Evolutionary conservation across 2,888 invertebrate species (phyloP), one percentile per base, ranked within the genome.

Genomic region (Drosophila bunnanda): DNA sequence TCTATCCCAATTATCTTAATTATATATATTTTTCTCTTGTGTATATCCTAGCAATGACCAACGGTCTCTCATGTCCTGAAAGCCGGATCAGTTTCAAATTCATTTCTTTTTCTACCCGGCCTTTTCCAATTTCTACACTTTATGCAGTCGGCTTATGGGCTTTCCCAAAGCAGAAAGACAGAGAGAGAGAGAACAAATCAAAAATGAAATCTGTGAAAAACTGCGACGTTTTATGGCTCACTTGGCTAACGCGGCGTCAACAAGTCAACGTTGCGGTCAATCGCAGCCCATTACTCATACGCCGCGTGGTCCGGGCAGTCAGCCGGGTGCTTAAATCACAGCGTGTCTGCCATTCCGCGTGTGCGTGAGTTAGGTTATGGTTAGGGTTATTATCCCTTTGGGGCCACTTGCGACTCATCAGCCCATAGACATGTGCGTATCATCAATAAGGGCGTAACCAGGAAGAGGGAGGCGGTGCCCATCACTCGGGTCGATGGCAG

Each of bases 341-440:
- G 46, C 43, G 52, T 30, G 39, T 39, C 39, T 32, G 55, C 38
- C 46, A 25, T 46, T 20, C 34, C 32, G 32, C 25, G 32, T 43
- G 52, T 48, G 74, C 41, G 54, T 61, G 59, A 9, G 36, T 62
- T 65, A 61, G 38, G 59, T 62, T 83, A 28, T 70, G 54, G 48
- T 67, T 69, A 56, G 58, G 57, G 54, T 79, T 82, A 88, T 86
- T 88, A 79, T 78, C 73, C 86, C 82, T 68, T 69, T 79, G 87
- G 82, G 84, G 65, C 71, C 88, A 82, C 77, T 86, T 86, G 79
- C 52, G 53, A 73, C 77, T 79, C 88, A 86, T 75, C 79, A 77
- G 61, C 59, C 73, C 53, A 68, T 72, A 76, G 79, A 76, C 76
- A 72, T 43, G 53, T 52, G 61, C 60, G 65, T 36, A 54, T 60